phyloP scores from a whole-genome alignment of 2,797 vertebrate genomes.

The Lindbergichthys nudifrons region DNA sequence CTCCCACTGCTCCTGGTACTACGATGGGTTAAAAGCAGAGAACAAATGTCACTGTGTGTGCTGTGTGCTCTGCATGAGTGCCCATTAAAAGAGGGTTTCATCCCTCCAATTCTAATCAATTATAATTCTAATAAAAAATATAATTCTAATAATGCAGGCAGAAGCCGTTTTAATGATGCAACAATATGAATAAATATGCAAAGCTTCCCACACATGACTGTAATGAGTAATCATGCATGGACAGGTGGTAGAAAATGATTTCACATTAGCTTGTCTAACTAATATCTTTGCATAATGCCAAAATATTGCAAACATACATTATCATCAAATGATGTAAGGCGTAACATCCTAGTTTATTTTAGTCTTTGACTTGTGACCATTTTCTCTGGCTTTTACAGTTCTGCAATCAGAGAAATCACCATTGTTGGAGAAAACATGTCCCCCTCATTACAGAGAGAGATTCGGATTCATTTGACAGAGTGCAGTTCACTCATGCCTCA shows the following conservation, averaged over 20 bases:
- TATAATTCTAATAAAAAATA: no score
- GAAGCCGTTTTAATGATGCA: background rate
- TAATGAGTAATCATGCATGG: background rate
- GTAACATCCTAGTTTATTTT: background rate
- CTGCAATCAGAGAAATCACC: slow-evolving; percentile 6
- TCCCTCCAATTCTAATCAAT: no score
- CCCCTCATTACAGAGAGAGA: slow-evolving; percentile 12
- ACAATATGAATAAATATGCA: slow-evolving; percentile 27
- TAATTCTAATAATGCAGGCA: background rate
- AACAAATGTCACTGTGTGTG: no score
- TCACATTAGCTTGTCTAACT: slow-evolving; percentile 9
- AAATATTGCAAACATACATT: background rate
- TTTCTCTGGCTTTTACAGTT: background rate
- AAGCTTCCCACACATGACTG: slow-evolving; percentile 4
- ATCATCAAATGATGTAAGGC: slow-evolving; percentile 8
- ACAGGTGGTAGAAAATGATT: background rate
- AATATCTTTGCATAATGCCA: background rate
- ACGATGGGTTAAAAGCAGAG: no score
- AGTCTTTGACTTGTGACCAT: background rate
- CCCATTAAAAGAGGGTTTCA: no score
- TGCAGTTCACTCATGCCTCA: slow-evolving; percentile 30
- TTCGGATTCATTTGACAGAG: slow-evolving; percentile 20
- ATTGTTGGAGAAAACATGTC: background rate
- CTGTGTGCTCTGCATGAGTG: no score
- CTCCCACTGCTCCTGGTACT: no score